Conservation (phyloP, 2,113 vertebrate genomes). For the Sylvietta virens region DNA sequence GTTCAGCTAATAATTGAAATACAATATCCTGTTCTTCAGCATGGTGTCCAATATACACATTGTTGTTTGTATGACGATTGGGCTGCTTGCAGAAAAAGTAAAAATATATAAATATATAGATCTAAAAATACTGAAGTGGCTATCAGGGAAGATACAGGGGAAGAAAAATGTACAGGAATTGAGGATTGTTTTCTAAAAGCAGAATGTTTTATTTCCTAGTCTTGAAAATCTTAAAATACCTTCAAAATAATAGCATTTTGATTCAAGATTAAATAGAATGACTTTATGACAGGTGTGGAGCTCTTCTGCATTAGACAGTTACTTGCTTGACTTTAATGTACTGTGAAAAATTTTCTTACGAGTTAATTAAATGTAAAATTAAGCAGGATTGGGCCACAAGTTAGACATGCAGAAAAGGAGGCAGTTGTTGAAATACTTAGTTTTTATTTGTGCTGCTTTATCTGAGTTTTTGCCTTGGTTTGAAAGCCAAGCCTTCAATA, state of each 20-base stretch:
- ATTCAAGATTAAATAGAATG: background rate
- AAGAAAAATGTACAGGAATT: background rate
- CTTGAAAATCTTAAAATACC: background rate
- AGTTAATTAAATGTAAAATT: background rate
- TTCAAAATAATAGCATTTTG: background rate
- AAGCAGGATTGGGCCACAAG: background rate
- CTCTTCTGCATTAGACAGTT: background rate
- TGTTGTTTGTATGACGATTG: rapidly evolving
- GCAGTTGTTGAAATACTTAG: background rate
- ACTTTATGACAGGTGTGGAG: background rate
- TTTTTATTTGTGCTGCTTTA: background rate
- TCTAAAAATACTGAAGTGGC: background rate
- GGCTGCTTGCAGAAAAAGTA: background rate
- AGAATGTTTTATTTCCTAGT: background rate
- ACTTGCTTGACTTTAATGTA: background rate
- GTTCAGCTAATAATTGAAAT: background rate
- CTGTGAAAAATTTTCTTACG: background rate
- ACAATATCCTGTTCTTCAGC: background rate
- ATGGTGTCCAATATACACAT: background rate
- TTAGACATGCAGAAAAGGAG: background rate
- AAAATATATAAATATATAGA: background rate
- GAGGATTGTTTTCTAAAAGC: background rate
- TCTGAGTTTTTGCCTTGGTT: background rate
- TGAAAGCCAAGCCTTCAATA: background rate
- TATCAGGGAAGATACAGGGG: background rate